These are phyloP conservation scores for Gasterosteus nipponicus DNA, from an alignment of 2,113 vertebrate genomes.

Conservation along the genomic window DNA sequence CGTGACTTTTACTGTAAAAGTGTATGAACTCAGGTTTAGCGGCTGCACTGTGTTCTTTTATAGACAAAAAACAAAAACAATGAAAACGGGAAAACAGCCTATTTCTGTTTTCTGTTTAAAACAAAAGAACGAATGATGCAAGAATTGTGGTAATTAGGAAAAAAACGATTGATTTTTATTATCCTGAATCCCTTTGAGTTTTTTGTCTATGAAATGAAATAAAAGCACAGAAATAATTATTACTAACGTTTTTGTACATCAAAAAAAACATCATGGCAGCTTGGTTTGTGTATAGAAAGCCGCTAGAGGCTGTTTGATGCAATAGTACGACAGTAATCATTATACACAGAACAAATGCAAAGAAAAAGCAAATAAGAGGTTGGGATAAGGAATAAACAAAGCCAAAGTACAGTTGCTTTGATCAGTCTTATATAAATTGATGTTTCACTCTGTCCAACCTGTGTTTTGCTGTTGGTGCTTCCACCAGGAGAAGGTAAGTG, in stretches of 20 bases:
- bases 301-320: conserved; percentile 6
- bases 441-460: conserved; percentile 7
- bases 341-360: conserved; percentile 45
- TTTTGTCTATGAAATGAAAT: too few species aligned
- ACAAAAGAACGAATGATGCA: too few species aligned
- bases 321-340: conserved; percentile 31
- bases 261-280: neutral
- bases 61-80: too few species aligned
- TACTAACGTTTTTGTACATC: neutral
- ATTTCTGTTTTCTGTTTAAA: too few species aligned
- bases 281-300: neutral
- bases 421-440: conserved; percentile 17
- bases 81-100: too few species aligned
- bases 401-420: conserved; percentile 62
- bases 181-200: too few species aligned
- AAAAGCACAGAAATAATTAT: neutral
- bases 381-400: conserved; percentile 53
- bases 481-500: conserved; percentile 42
- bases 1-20: too few species aligned
- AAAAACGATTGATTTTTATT: too few species aligned
- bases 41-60: too few species aligned
- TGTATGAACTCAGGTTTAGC: too few species aligned
- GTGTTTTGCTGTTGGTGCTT: conserved; percentile 10
- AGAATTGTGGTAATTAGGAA: too few species aligned
- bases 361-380: conserved; percentile 37